Conservation (phyloP, 2,113 vertebrate species). For the Odobenus rosmarus region DNA sequence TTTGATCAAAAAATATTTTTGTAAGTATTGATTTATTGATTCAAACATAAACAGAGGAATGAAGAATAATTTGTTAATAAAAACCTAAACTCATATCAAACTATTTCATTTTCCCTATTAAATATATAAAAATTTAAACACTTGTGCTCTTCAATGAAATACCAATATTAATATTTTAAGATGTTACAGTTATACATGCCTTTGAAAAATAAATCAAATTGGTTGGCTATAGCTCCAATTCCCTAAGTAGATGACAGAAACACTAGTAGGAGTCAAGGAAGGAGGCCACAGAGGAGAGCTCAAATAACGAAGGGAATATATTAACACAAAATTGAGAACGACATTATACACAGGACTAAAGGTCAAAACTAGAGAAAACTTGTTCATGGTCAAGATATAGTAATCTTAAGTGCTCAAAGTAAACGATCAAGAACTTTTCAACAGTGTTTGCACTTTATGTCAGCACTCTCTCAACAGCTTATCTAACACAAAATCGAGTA, state of each 20-base stretch:
- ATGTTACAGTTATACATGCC: not conserved
- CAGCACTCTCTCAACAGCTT: slow-evolving; percentile 85
- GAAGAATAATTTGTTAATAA: not conserved
- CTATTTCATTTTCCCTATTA: not conserved
- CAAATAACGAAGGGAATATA: slow-evolving; percentile 60
- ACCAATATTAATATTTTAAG: not conserved
- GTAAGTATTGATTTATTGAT: not conserved
- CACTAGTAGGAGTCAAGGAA: slow-evolving; percentile 15
- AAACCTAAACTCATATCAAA: not conserved
- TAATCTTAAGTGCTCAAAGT: slow-evolving; percentile 85
- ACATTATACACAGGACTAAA: slow-evolving; percentile 81
- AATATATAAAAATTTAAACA: not conserved
- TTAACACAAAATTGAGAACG: slow-evolving; percentile 79
- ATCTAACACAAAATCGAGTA: slow-evolving; percentile 79
- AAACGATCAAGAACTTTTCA: slow-evolving; percentile 85
- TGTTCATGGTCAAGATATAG: slow-evolving; percentile 79
- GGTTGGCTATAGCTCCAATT: not conserved
- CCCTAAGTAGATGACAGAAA: slow-evolving; percentile 21
- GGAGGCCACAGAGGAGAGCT: slow-evolving; percentile 46
- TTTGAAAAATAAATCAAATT: slow-evolving; percentile 18
- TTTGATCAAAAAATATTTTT: not conserved
- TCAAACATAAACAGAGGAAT: not conserved
- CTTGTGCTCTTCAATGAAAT: not conserved
- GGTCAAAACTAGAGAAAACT: slow-evolving; percentile 82
- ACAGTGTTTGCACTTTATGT: slow-evolving; percentile 83